Percentiles rank a stretch among this genome's conserved stretches.
These are phyloP conservation scores for Myotis pilosus DNA, from an alignment of 2,797 vertebrate genomes.

Conservation along the genomic window DNA sequence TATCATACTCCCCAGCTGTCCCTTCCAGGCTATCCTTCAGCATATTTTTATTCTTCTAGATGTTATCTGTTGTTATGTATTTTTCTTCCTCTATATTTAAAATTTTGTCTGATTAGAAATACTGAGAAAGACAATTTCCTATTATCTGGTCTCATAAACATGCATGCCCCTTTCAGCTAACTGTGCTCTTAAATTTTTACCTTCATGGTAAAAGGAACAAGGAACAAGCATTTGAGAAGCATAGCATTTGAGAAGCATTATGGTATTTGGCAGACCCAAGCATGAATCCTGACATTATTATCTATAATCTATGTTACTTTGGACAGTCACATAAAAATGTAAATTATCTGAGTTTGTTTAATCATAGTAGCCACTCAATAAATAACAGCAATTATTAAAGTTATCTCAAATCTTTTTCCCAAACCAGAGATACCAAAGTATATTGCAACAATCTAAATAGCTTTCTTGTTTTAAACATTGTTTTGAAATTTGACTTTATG, in stretches of 20 bases:
- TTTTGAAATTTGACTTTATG: conserved; percentile 6
- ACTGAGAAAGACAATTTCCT: not conserved
- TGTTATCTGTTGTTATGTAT: not conserved
- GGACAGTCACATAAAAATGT: not conserved
- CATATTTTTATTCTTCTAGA: not conserved
- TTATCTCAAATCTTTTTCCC: not conserved
- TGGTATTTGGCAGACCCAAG: not conserved
- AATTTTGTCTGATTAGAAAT: conserved; percentile 27
- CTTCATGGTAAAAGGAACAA: not conserved
- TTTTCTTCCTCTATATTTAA: conserved; percentile 35
- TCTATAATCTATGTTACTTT: not conserved
- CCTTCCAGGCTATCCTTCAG: not conserved
- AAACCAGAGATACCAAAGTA: not conserved
- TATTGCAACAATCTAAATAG: not conserved
- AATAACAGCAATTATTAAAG: conserved; percentile 16
- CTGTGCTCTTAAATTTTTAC: not conserved
- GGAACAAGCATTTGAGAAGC: not conserved
- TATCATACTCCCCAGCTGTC: conserved; percentile 54
- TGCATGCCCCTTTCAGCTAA: not conserved
- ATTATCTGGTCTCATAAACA: not conserved
- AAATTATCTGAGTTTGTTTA: conserved; percentile 12
- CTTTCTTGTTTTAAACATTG: conserved; percentile 32
- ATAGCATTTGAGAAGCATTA: not conserved
- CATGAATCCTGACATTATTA: not conserved
- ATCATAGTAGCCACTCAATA: not conserved